phyloP scores from a whole-genome alignment of 2,113 vertebrate genomes.

The Pogona vitticeps region DNA sequence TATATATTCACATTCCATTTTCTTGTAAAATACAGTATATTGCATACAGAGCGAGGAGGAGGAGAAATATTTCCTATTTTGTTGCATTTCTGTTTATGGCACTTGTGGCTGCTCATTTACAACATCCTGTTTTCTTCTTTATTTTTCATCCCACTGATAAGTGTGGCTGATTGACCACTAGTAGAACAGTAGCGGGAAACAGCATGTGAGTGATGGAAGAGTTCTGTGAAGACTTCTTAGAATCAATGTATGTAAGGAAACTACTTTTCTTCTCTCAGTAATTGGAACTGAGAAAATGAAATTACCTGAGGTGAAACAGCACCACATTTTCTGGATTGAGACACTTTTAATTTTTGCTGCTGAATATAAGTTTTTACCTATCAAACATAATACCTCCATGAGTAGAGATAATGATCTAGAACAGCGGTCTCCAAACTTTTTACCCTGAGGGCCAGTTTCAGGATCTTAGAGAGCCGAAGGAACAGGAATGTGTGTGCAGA shows the following conservation, averaged over 20 bases:
- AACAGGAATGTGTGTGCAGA: too few relatives aligned
- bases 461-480: too few relatives aligned
- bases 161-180: not conserved
- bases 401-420: not conserved
- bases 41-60: not conserved
- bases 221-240: not conserved
- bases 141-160: not conserved
- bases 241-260: not conserved
- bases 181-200: not conserved
- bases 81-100: not conserved
- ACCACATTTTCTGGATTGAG: not conserved
- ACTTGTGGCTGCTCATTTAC: not conserved
- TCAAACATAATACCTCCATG: not conserved
- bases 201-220: not conserved
- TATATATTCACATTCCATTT: not conserved
- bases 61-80: not conserved
- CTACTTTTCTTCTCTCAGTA: not conserved
- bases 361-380: not conserved
- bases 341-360: not conserved
- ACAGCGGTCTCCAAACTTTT: too few relatives aligned
- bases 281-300: not conserved
- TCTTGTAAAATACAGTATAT: not conserved
- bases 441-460: too few relatives aligned
- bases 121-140: not conserved
- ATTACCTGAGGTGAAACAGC: not conserved